Conservation (phyloP, 2,113 vertebrate genomes). For the Myiozetetes cayanensis region DNA sequence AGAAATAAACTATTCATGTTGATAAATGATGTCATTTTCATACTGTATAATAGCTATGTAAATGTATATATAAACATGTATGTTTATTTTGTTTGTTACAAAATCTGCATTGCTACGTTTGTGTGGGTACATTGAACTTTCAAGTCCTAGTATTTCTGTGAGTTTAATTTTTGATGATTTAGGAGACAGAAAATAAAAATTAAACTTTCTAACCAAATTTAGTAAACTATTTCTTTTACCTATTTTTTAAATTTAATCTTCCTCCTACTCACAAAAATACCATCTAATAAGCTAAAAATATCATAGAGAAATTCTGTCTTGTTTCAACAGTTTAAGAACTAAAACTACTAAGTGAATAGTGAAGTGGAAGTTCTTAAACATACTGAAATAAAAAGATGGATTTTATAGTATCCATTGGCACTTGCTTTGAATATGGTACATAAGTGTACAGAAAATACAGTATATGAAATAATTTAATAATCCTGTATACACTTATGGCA, state of each 20-base stretch:
- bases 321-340: neutral
- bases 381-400: neutral
- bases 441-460: neutral
- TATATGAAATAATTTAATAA: neutral
- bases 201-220: neutral
- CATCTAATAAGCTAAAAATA: neutral
- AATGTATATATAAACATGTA: neutral
- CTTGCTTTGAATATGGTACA: neutral
- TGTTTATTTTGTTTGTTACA: neutral
- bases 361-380: neutral
- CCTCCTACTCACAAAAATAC: neutral
- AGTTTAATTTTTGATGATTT: neutral
- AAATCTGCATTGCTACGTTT: neutral
- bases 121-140: neutral
- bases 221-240: neutral
- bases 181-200: neutral
- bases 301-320: neutral
- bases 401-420: neutral
- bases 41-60: neutral
- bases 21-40: neutral
- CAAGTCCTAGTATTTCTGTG: neutral
- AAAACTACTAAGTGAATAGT: neutral
- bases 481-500: neutral
- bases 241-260: neutral
- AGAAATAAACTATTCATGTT: neutral